phyloP scores from a whole-genome alignment of 1,140 invertebrate genomes.

The Trachymyrmex cornetzi region DNA sequence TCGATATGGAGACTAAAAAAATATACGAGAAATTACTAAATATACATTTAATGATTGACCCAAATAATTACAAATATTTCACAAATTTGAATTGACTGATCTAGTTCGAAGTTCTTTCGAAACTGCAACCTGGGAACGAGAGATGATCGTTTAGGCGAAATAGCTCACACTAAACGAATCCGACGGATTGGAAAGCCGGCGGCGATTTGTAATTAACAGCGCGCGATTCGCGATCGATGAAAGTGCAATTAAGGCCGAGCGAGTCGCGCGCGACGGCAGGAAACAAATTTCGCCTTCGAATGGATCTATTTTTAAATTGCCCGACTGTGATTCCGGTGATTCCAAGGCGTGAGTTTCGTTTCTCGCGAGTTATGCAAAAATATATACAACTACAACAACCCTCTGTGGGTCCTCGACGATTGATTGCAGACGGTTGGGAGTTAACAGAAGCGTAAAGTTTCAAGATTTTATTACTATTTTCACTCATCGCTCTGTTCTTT shows the following conservation, averaged over 20 bases:
- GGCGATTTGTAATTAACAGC: constrained; percentile 57
- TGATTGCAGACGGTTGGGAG: constrained; percentile 15
- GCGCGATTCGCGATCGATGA: constrained; percentile 58
- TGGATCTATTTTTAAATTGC: constrained; percentile 55
- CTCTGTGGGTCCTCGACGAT: background rate
- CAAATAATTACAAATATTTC: background rate
- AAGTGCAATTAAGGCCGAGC: constrained; percentile 58
- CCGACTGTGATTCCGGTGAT: background rate
- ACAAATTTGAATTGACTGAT: background rate
- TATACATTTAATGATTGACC: no score
- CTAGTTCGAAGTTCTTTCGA: background rate
- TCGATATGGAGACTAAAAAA: no score
- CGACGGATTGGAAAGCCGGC: constrained; percentile 50
- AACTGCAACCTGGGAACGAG: background rate
- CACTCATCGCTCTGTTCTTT: background rate
- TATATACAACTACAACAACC: background rate
- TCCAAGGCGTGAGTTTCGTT: constrained; percentile 23
- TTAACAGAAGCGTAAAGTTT: constrained; percentile 5
- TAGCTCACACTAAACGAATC: constrained; percentile 49
- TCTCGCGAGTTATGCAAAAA: constrained; percentile 30
- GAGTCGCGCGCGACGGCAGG: constrained; percentile 49
- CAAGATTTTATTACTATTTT: background rate
- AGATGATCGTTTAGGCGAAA: constrained; percentile 1
- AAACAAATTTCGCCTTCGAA: constrained; percentile 60
- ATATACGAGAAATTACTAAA: no score